phyloP scores from a whole-genome alignment of 2,797 vertebrate species.

The Coregonus ussuriensis region DNA sequence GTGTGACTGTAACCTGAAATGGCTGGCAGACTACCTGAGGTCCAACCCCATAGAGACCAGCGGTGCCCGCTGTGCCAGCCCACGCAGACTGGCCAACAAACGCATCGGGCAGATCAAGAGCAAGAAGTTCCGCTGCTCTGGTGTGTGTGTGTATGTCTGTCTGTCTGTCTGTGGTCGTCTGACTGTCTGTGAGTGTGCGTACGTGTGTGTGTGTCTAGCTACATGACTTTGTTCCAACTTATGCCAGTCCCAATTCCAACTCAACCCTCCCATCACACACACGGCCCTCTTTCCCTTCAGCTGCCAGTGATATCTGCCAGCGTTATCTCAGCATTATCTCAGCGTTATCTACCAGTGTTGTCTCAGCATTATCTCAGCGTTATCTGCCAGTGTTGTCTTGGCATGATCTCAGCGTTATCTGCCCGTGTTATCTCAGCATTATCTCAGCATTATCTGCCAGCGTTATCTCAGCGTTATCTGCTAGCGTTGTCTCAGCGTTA shows the following conservation, averaged over 20 bases:
- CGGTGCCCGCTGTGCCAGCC: conserved; percentile 92
- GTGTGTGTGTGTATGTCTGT: conserved; percentile 64
- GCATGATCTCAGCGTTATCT: not conserved
- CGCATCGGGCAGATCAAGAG: conserved; percentile 98
- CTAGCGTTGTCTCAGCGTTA: not conserved
- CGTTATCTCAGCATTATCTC: too few species aligned
- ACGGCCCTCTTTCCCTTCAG: too few species aligned
- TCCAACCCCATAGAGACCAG: conserved; percentile 96
- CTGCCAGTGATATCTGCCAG: not conserved
- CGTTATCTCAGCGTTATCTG: not conserved
- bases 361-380: too few species aligned
- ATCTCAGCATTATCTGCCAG: not conserved
- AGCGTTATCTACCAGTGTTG: too few species aligned
- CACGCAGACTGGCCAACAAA: conserved; percentile 94
- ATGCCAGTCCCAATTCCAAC: too few species aligned
- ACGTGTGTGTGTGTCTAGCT: not conserved
- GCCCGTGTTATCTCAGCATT: not conserved
- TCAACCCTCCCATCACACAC: not conserved
- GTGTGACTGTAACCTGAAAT: conserved; percentile 95
- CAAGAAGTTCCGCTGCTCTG: conserved; percentile 97
- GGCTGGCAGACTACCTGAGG: conserved; percentile 94
- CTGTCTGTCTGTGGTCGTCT: not conserved
- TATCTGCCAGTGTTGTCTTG: not conserved
- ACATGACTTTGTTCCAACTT: not conserved
- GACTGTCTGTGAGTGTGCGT: not conserved